These are phyloP conservation scores for Octomys mimax DNA, from an alignment of 2,797 vertebrate species.

Conservation along the genomic window DNA sequence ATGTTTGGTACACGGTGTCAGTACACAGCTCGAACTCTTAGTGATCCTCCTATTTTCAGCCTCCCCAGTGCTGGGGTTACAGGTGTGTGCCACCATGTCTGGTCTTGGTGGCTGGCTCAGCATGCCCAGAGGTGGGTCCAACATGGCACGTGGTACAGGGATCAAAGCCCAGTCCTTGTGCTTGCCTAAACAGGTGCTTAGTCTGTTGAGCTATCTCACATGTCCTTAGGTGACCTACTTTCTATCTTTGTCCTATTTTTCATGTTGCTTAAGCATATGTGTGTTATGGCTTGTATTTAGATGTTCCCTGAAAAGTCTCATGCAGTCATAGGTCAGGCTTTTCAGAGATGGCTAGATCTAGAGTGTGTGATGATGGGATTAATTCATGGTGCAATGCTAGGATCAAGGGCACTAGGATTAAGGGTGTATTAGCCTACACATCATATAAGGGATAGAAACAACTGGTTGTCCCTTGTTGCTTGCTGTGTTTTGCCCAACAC, in stretches of 20 bases:
- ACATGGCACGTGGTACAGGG: too few species aligned
- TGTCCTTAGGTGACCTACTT: not conserved
- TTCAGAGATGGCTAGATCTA: not conserved
- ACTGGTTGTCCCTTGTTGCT: not conserved
- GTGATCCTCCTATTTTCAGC: too few species aligned
- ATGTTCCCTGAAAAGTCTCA: not conserved
- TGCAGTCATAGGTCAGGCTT: not conserved
- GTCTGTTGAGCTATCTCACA: too few species aligned
- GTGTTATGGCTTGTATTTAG: not conserved
- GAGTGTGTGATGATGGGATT: not conserved
- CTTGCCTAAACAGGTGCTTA: too few species aligned
- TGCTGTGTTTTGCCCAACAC: not conserved
- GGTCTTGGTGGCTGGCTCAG: too few species aligned
- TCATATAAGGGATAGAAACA: not conserved
- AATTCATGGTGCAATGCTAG: not conserved
- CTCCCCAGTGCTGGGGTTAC: too few species aligned
- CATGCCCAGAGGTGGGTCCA: too few species aligned
- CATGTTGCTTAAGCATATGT: not conserved
- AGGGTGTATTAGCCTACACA: not conserved
- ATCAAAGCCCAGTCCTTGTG: too few species aligned
- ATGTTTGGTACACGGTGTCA: too few species aligned
- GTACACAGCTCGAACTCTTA: too few species aligned
- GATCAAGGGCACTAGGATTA: not conserved
- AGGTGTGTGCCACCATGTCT: too few species aligned
- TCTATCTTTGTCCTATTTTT: slow-evolving; percentile 21